phyloP scores from a whole-genome alignment of 1,140 invertebrate genomes.

The Pemphigus obesinymphae region DNA sequence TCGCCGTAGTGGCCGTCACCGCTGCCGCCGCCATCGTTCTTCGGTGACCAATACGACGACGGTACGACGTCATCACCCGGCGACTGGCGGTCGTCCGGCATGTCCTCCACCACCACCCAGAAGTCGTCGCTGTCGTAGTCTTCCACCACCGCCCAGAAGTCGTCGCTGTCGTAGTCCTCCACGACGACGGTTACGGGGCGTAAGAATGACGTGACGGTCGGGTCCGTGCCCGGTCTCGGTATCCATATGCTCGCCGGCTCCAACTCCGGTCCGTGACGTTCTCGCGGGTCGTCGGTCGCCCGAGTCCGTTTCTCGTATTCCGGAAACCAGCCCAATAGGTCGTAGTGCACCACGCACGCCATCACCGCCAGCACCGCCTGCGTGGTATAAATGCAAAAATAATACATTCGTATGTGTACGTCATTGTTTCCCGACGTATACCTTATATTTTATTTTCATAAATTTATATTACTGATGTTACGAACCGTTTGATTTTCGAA shows the following conservation, averaged over 20 bases:
- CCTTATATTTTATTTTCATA: no score
- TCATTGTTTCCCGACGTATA: no score
- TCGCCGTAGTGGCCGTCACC: neutral
- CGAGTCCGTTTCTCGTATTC: neutral
- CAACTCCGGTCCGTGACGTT: neutral
- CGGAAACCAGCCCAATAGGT: neutral
- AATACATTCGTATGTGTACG: neutral
- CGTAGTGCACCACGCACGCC: neutral
- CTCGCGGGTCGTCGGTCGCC: neutral
- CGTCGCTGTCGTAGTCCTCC: neutral
- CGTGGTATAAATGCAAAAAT: neutral
- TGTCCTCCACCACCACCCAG: neutral
- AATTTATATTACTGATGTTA: no score
- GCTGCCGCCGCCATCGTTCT: no score
- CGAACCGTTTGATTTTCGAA: no score
- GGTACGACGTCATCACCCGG: neutral
- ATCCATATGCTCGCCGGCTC: neutral
- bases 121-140: neutral
- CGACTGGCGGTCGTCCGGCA: neutral
- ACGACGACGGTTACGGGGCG: neutral
- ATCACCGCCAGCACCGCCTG: neutral
- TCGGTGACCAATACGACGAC: no score
- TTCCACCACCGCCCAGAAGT: neutral
- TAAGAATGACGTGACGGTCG: neutral
- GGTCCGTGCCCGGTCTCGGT: slow-evolving; percentile 18